A percentile compares a stretch with the other conserved stretches of the same genome.
These are phyloP conservation scores for Lagria hirta DNA, from an alignment of 2,888 invertebrate genomes.

Conservation along the genomic window DNA sequence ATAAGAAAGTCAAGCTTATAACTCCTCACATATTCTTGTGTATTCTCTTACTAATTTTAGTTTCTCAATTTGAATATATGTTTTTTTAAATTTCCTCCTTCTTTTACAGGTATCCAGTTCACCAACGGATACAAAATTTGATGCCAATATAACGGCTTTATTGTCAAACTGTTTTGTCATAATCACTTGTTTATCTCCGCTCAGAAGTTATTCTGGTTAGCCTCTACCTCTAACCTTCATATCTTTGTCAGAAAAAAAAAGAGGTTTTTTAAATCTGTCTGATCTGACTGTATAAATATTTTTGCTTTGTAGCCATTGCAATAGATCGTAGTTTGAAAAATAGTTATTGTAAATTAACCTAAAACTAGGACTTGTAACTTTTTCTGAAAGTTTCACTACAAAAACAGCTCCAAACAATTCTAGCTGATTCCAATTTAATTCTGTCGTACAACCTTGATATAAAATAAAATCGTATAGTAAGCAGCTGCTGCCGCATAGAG, in stretches of 20 bases:
- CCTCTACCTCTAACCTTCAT: conserved; percentile 27
- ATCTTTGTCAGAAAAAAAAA: conserved; percentile 26
- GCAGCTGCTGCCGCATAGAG: not conserved
- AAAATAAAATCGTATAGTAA: not conserved
- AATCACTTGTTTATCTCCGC: conserved; percentile 24
- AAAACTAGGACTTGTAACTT: conserved; percentile 13
- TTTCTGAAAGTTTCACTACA: conserved; percentile 20
- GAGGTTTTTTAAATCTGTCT: conserved; percentile 30
- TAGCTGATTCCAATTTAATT: too few relatives aligned
- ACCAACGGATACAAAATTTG: conserved; percentile 34
- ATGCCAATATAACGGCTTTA: conserved; percentile 31
- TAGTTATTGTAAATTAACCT: conserved; percentile 34
- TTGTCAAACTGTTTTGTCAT: conserved; percentile 31
- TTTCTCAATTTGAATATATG: too few relatives aligned
- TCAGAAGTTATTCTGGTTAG: conserved; percentile 26
- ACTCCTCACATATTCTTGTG: conserved; percentile 40
- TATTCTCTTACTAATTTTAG: conserved; percentile 22
- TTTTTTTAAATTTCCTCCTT: conserved; percentile 32
- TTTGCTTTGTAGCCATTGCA: conserved; percentile 21
- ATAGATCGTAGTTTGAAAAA: conserved; percentile 32
- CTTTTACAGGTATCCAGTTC: conserved; percentile 27
- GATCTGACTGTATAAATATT: conserved; percentile 26
- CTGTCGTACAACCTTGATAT: not conserved
- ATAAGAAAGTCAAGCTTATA: conserved; percentile 36
- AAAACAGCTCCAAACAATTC: too few relatives aligned